Base-by-base conservation (phyloP, 2,888 invertebrate species). In the Tetragnatha montana region DNA sequence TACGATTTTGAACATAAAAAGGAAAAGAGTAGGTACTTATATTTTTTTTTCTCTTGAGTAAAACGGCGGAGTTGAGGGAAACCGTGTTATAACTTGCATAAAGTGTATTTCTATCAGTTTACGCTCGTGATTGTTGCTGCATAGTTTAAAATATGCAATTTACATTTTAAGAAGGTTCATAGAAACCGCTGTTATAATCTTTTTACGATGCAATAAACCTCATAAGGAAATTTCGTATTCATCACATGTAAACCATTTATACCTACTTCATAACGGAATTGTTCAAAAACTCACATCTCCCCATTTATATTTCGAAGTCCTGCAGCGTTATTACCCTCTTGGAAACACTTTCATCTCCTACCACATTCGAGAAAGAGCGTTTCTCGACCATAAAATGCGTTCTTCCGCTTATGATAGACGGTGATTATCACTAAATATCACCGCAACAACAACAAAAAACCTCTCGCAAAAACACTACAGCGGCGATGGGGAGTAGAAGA, bases 381-480 rank as follows among this genome's bases (percentile, higher is more conserved):
- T 79, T 70, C 84, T 19, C 70, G 50, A 47, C 80, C 84, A 84
- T 84, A 88, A 83, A 88, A 84, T 51, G 81, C 70, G 71, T 88
- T 69, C 79, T 73, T 47, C 87, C 51, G 51, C 79, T 74, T 17
- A 79, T 84, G 89, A 84, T 85, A 84, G 78, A 89, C 85, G 74
- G 84, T 89, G 89, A 89, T 89, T 89, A 89, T 89, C 76, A 75
- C 89, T 85, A 85, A 89, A 85, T 81, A 89, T 85, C 85, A 85
- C 76, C 79, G 51, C 35, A 82, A 76, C 49, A 78, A 75, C 22
- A 21, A 10, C 3, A 68, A 8, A 8, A 12, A 50, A 21, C 19
- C n/a, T 10, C 17, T 14, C 49, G 21, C 12, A 81, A 73, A 80
- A 74, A 71, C 21, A 47, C 47, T 70, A 70, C 22, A 73, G 35